Base-by-base conservation (phyloP, 1,140 invertebrate genomes). In the Belonocnema kinseyi region DNA sequence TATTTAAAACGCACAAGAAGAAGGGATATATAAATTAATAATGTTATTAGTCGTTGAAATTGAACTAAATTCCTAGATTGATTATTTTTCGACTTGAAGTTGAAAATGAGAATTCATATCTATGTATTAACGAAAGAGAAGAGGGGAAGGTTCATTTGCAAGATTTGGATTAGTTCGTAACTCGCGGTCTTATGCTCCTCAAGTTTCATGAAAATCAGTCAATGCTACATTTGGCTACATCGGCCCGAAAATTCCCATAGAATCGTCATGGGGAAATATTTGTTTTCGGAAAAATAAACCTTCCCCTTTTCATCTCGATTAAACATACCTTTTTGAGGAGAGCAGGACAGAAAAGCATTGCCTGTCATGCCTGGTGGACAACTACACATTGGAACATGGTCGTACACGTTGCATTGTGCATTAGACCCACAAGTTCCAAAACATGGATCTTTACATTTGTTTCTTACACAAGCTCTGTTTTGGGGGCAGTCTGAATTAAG, bases 361-460 rank as follows among this genome's bases (percentile, higher is more conserved):
- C 95, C 94, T 21, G 92, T 93, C 82, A 92, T 94, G 16, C 94
- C 93, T 26, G 83, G 61, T 26, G 92, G 83, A 86, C 95, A 95
- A 77, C 90, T 91, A 86, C 94, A 95, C 33, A 91, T 92, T 8
- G 94, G 94, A 53, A 92, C 88, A 83, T 95, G 95, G 85, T 94
- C 94, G 33, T 94, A 88, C 3, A 94, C 93, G 61, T 91, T 90
- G 87, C 95, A 96, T 82, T 94, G 92, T 5, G 95, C 93, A 86
- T 95, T 94, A 52, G 91, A 56, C 50, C 94, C 95, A 84, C 95
- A 96, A 14, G 92, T 93, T 77, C 94, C 93, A 26, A 89, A 85
- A 84, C 95, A 95, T 26, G 94, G 94, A 85, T 95, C 93, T 86
- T 91, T 91, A 88, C 95, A 95, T 88, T 93, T 94, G 73, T 94